Evolutionary conservation across 2,888 invertebrate species (phyloP), one percentile per base, ranked within the genome.

Genomic region (Patella depressa): DNA sequence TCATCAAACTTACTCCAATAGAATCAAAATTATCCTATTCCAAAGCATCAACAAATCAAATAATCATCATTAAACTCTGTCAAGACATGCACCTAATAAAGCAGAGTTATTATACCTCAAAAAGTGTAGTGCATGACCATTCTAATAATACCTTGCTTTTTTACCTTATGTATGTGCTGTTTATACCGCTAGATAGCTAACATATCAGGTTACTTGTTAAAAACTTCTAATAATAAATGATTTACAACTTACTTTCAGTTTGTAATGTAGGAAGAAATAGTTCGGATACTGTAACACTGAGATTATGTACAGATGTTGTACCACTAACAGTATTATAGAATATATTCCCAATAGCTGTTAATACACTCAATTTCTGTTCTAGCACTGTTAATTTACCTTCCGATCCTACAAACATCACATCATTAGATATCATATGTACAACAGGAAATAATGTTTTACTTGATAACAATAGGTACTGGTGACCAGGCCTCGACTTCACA

Each of bases 301-400:
- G 90, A 74, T 92, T 90, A 70, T 94, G 93, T 2, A 94, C 92
- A 2, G 90, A 85, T 74, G 93, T 93, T 34, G 92, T 93, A 2
- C 93, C 93, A 5, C 93, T 90, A 12, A 96, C 95, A 4, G 94
- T 93, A 88, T 96, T 95, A 80, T 93, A 93, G 87, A 95, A 95
- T 75, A 96, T 93, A 90, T 94, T 94, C 17, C 96, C 96, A 75
- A 95, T 94, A 65, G 95, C 96, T 78, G 90, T 90, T 14, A 98
- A 92, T 17, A 98, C 95, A 79, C 96, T 95, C 34, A 97, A 95
- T 91, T 98, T 96, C 90, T 97, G 97, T 83, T 96, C 96, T 57
- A 95, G 95, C 75, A 97, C 95, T 15, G 96, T 96, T 74, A 98
- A 93, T 91, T 98, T 98, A 12, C 98, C 98, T 91, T 96, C 95